Evolutionary conservation across 2,888 invertebrate genomes (phyloP).

Genomic region (Osmoderma eremita): DNA sequence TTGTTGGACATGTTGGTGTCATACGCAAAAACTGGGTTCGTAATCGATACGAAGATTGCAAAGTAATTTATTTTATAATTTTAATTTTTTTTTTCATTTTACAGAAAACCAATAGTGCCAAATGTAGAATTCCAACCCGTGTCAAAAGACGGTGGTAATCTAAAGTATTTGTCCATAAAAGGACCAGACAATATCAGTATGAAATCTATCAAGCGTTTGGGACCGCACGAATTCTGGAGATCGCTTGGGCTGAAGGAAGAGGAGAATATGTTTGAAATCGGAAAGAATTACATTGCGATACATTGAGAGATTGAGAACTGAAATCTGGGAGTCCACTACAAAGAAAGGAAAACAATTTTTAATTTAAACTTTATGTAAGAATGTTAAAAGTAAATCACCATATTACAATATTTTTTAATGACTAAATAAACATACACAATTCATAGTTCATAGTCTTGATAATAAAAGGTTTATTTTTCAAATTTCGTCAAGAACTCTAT

Average conservation of each 20-base stretch:
- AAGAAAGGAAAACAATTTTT: not conserved
- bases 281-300: not conserved
- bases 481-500: too few species aligned
- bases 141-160: conserved; percentile 29
- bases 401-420: not conserved
- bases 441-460: too few species aligned
- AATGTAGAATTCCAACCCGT: conserved; percentile 36
- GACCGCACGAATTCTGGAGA: conserved; percentile 37
- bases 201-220: conserved; percentile 35
- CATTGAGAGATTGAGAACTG: not conserved
- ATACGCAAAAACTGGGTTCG: conserved; percentile 38
- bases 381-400: too few species aligned
- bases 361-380: not conserved
- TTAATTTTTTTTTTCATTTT: conserved; percentile 5
- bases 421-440: not conserved
- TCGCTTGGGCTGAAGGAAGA: conserved; percentile 38
- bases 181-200: conserved; percentile 38
- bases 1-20: conserved; percentile 29
- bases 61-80: not conserved
- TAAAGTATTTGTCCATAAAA: conserved; percentile 36
- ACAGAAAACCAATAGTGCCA: conserved; percentile 15
- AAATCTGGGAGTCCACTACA: not conserved
- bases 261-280: conserved; percentile 33
- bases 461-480: too few species aligned
- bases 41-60: not conserved